Evolutionary conservation across 2,113 vertebrate species (phyloP).

Genomic region (Cavia porcellus): DNA sequence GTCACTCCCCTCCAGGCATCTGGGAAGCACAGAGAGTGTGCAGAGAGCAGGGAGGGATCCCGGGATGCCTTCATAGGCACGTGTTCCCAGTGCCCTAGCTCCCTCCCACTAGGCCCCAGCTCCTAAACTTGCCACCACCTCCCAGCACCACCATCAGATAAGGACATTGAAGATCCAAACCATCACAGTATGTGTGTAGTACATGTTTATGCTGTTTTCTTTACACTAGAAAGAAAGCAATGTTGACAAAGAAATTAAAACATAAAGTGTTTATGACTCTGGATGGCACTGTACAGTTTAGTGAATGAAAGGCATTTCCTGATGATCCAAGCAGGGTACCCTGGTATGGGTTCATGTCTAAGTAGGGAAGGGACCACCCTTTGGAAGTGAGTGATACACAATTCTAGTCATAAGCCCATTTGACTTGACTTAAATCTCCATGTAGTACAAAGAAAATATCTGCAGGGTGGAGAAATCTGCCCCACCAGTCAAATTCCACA

Average conservation of each 20-base stretch:
- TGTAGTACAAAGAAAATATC: background rate
- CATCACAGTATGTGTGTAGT: background rate
- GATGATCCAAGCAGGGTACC: background rate
- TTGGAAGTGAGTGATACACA: conserved; percentile 1
- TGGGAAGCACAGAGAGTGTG: background rate
- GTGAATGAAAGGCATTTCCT: background rate
- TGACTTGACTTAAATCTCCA: background rate
- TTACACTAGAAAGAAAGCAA: conserved; percentile 9
- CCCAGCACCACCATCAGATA: background rate
- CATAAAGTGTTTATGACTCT: background rate
- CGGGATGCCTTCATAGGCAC: background rate
- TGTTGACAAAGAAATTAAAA: conserved; percentile 33
- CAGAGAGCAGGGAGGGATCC: background rate
- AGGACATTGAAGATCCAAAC: background rate
- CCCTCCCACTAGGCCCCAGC: background rate
- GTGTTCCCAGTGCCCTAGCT: background rate
- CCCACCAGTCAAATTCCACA: background rate
- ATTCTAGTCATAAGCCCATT: background rate
- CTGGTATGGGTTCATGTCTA: background rate
- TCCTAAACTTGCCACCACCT: background rate
- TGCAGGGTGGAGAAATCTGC: background rate
- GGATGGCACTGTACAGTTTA: background rate
- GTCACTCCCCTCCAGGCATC: background rate
- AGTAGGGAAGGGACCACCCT: background rate
- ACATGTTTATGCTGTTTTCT: background rate